These are phyloP conservation scores for Paraescarpia echinospica DNA, from an alignment of 1,140 invertebrate genomes.

Conservation along the genomic window DNA sequence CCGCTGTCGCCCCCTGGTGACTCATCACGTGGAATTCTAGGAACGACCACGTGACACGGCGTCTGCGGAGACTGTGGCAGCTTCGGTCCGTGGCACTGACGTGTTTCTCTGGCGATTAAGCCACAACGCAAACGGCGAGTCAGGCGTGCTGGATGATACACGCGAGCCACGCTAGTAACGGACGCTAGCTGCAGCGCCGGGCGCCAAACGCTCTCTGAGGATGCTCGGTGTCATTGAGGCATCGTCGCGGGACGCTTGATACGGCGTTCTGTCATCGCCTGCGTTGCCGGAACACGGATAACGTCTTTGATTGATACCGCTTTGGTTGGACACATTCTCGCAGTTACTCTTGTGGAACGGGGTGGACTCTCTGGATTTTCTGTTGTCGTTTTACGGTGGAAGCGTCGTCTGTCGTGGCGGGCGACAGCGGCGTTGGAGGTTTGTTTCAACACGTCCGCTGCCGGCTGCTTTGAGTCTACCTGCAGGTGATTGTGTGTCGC, in stretches of 20 bases:
- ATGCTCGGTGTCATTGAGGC: neutral
- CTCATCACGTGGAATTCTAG: neutral
- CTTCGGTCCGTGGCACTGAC: neutral
- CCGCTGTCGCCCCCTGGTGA: neutral
- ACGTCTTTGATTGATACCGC: neutral
- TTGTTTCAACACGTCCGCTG: neutral
- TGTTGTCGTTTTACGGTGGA: neutral
- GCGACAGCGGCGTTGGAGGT: neutral
- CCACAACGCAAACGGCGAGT: neutral
- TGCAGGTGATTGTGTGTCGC: neutral
- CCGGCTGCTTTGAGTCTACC: neutral
- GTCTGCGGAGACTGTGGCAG: neutral
- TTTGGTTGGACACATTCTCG: neutral
- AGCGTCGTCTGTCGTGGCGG: neutral
- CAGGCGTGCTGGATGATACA: neutral
- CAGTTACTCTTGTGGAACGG: neutral
- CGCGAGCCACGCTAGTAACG: neutral
- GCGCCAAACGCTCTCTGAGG: neutral
- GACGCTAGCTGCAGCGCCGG: neutral
- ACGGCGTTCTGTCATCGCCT: neutral
- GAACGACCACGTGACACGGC: neutral
- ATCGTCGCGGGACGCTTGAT: neutral
- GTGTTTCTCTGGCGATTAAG: neutral
- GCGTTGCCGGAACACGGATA: neutral
- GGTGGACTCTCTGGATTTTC: neutral